Evolutionary conservation across 2,113 vertebrate species (phyloP).

Genomic region (Lasiurus cinereus): DNA sequence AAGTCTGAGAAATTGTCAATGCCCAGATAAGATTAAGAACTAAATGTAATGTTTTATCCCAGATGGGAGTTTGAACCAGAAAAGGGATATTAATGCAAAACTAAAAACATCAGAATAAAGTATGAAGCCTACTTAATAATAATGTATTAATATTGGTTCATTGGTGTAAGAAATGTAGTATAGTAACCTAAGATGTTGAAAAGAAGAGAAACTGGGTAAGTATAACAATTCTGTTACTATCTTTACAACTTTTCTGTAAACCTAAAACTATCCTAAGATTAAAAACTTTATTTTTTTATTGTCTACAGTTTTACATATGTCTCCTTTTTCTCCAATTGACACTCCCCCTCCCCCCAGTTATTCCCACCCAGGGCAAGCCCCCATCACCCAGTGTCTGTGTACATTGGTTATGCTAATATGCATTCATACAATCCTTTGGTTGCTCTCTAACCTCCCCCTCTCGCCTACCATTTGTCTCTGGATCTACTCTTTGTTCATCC

Average conservation of each 20-base stretch:
- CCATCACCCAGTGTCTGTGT: too few relatives aligned
- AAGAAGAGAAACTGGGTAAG: constrained; percentile 25
- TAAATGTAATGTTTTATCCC: neutral
- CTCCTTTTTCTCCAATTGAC: too few relatives aligned
- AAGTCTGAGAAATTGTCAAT: neutral
- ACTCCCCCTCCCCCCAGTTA: too few relatives aligned
- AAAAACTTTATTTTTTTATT: neutral
- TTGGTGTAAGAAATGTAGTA: neutral
- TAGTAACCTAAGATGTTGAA: neutral
- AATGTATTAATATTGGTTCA: too few relatives aligned
- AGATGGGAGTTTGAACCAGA: neutral
- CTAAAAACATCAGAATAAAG: neutral
- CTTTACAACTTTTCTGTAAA: neutral
- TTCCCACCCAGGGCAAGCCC: too few relatives aligned
- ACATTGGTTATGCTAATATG: too few relatives aligned
- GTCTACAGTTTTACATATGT: too few relatives aligned
- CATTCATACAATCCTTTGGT: too few relatives aligned
- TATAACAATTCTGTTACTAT: neutral
- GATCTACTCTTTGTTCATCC: too few relatives aligned
- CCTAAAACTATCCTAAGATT: constrained; percentile 11
- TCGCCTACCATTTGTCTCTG: too few relatives aligned
- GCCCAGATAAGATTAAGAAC: neutral
- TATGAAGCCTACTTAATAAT: neutral
- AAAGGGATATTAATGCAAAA: neutral
- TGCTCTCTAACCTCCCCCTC: too few relatives aligned